Conservation (phyloP, 2,797 vertebrate species). For the Alectoris magna region DNA sequence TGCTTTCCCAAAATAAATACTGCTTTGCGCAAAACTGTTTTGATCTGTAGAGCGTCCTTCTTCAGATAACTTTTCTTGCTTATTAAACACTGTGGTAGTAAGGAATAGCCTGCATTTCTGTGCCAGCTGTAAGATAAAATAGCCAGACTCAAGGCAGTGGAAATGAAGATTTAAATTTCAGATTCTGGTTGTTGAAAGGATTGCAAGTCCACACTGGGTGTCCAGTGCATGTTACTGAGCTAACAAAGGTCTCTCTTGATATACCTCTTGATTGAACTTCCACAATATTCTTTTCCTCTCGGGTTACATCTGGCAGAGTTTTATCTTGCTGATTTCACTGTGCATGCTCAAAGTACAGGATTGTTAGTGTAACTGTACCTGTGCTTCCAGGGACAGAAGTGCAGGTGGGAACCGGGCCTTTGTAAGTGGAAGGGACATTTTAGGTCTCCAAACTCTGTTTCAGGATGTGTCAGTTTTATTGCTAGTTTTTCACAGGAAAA, state of each 20-base stretch:
- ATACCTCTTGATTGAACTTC: background rate
- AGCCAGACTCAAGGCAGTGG: background rate
- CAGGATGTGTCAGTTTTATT: background rate
- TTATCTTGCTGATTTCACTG: background rate
- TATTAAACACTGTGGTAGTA: background rate
- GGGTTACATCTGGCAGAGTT: background rate
- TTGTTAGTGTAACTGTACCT: background rate
- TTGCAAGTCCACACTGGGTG: accelerated
- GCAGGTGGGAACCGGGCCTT: background rate
- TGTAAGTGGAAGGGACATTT: background rate
- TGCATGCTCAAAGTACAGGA: accelerated
- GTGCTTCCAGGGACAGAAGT: background rate
- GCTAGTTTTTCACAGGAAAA: background rate
- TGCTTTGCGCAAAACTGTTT: background rate
- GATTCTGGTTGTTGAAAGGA: accelerated
- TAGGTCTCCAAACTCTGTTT: background rate
- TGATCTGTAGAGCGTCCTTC: background rate
- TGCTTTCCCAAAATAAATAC: background rate
- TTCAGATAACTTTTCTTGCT: background rate
- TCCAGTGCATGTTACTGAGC: background rate
- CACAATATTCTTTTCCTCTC: background rate
- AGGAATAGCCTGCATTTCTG: background rate
- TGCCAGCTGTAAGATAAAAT: background rate
- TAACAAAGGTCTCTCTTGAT: background rate
- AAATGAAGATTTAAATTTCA: background rate